phyloP scores from a whole-genome alignment of 2,888 invertebrate genomes.

The Allygus modestus region DNA sequence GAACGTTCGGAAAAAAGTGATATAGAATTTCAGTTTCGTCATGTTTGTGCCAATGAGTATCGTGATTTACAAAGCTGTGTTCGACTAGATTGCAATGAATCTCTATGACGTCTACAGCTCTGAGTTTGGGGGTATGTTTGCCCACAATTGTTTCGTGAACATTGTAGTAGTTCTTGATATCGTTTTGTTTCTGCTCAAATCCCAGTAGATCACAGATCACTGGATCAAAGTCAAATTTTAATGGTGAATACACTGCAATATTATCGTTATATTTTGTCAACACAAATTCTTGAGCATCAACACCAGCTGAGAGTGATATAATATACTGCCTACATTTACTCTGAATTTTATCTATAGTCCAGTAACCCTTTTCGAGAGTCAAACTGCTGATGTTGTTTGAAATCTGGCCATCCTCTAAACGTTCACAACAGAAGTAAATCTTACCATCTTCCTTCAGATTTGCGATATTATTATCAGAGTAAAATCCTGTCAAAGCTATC shows the following conservation, averaged over 20 bases:
- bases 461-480: conserved; percentile 6
- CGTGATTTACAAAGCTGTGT: conserved; percentile 13
- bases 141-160: background rate
- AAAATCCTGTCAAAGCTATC: background rate
- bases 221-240: background rate
- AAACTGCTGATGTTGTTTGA: background rate
- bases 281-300: too few relatives aligned
- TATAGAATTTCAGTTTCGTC: conserved; percentile 25
- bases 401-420: background rate
- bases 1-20: background rate
- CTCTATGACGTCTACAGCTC: background rate
- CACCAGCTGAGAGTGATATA: too few relatives aligned
- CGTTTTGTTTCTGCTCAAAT: too few relatives aligned
- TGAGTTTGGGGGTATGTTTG: conserved; percentile 5
- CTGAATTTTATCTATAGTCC: conserved; percentile 29
- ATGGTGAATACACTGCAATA: background rate
- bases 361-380: background rate
- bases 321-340: conserved; percentile 1
- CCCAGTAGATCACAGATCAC: too few relatives aligned
- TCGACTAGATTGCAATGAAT: conserved; percentile 32
- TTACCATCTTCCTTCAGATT: conserved; percentile 14
- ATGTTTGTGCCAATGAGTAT: conserved; percentile 28
- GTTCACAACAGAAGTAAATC: background rate
- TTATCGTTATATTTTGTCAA: conserved; percentile 15
- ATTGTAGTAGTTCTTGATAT: too few relatives aligned